Evolutionary conservation across 2,113 vertebrate genomes (phyloP).

Genomic region (Chloropsis cyanopogon): DNA sequence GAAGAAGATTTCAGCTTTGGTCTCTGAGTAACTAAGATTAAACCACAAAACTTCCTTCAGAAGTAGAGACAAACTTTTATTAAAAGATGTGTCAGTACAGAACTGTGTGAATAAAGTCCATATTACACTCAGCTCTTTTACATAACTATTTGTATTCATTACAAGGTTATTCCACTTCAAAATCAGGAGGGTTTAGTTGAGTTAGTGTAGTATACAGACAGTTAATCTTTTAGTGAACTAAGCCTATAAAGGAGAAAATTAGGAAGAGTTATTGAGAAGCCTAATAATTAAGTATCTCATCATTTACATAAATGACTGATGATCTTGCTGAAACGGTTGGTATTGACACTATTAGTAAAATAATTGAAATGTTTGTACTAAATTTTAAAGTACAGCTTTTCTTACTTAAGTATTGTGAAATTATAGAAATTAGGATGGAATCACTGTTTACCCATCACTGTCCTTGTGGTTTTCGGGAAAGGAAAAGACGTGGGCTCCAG

Average conservation of each 20-base stretch:
- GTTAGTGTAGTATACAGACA: background rate
- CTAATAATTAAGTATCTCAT: background rate
- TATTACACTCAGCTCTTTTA: background rate
- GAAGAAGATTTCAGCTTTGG: background rate
- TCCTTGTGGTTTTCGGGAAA: background rate
- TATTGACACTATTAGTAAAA: background rate
- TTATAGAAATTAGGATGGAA: background rate
- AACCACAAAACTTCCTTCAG: background rate
- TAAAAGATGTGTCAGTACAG: background rate
- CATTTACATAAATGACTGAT: background rate
- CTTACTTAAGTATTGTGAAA: background rate
- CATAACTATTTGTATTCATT: background rate
- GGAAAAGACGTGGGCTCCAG: background rate
- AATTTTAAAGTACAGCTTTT: background rate
- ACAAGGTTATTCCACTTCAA: background rate
- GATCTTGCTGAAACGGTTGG: background rate
- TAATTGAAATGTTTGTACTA: background rate
- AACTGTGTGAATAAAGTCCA: background rate
- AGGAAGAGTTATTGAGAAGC: background rate
- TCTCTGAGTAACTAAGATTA: constrained; percentile 15
- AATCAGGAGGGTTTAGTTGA: background rate
- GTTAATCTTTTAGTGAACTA: background rate
- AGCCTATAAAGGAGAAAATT: background rate
- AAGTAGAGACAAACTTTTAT: background rate
- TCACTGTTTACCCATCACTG: constrained; percentile 1